These are phyloP conservation scores for Knipowitschia caucasica DNA, from an alignment of 2,797 vertebrate genomes.

Conservation along the genomic window DNA sequence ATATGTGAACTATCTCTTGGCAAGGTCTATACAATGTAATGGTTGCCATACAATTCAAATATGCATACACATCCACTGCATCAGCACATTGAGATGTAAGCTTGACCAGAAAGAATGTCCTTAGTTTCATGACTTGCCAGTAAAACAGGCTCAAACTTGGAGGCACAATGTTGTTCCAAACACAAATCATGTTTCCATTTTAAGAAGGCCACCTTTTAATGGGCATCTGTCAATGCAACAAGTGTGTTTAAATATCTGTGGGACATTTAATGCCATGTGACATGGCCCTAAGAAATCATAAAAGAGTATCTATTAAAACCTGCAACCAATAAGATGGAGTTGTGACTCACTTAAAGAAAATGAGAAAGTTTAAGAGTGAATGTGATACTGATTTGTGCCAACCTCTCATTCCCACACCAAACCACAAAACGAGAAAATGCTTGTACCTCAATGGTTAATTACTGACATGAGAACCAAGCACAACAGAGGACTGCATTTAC, in stretches of 20 bases:
- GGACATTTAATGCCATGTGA: slow-evolving; percentile 68
- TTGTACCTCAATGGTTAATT: slow-evolving; percentile 56
- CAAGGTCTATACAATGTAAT: background rate
- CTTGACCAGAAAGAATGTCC: slow-evolving; percentile 68
- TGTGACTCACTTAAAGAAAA: slow-evolving; percentile 51
- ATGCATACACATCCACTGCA: slow-evolving; percentile 30
- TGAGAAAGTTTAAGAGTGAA: slow-evolving; percentile 49
- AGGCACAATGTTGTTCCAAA: slow-evolving; percentile 54
- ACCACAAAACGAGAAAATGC: slow-evolving; percentile 61
- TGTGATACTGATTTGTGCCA: slow-evolving; percentile 47
- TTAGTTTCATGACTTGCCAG: slow-evolving; percentile 59
- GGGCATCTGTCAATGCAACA: slow-evolving; percentile 66
- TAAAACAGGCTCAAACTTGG: slow-evolving; percentile 59
- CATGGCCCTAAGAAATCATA: slow-evolving; percentile 68
- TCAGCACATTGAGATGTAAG: slow-evolving; percentile 60
- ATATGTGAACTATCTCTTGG: background rate
- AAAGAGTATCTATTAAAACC: slow-evolving; percentile 77
- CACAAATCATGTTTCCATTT: slow-evolving; percentile 74
- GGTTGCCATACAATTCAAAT: slow-evolving; percentile 52
- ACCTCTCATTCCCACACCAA: slow-evolving; percentile 42
- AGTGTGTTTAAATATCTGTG: slow-evolving; percentile 71
- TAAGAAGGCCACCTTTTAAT: slow-evolving; percentile 68
- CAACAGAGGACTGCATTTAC: slow-evolving; percentile 42
- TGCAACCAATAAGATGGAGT: slow-evolving; percentile 65
- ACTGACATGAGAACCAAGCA: slow-evolving; percentile 45